A percentile compares a stretch with the other conserved stretches of the same genome.
Conservation (phyloP, 1,140 invertebrate species). For the Prorops nasuta region DNA sequence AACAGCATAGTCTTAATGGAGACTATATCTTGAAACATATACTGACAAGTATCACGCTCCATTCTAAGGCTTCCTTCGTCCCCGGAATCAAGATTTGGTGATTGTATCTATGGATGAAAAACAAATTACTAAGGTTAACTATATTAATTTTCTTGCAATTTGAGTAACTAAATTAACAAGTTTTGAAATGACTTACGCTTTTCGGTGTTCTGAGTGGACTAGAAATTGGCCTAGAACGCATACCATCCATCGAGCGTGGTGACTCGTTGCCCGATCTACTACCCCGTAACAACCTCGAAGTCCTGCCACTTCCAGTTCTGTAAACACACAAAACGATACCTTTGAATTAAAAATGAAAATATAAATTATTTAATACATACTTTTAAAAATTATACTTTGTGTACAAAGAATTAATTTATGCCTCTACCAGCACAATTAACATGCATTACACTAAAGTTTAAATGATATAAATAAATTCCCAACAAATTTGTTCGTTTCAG, state of each 20-base stretch:
- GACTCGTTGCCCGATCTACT: constrained; percentile 51
- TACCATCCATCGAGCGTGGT: constrained; percentile 45
- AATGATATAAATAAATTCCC: too few relatives aligned
- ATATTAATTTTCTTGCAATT: not conserved
- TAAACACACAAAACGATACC: too few relatives aligned
- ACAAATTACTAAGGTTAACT: constrained; percentile 3
- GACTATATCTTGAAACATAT: constrained; percentile 74
- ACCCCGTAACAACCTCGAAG: constrained; percentile 38
- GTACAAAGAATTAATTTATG: too few relatives aligned
- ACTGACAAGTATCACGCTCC: constrained; percentile 65
- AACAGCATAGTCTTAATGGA: constrained; percentile 76
- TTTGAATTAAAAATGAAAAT: not conserved
- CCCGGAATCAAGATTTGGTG: constrained; percentile 55
- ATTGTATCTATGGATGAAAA: constrained; percentile 42
- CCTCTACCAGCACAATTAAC: too few relatives aligned
- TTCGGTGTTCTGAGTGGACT: constrained; percentile 52
- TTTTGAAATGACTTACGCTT: constrained; percentile 48
- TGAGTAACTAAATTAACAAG: not conserved
- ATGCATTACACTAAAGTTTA: too few relatives aligned
- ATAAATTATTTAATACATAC: too few relatives aligned
- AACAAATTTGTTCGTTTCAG: too few relatives aligned
- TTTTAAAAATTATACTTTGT: too few relatives aligned
- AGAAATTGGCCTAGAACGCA: constrained; percentile 42
- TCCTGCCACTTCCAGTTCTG: constrained; percentile 47
- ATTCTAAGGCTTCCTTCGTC: constrained; percentile 59